Percentiles rank a stretch among this genome's conserved stretches.
Conservation (phyloP, 2,113 vertebrate species). For the Hucho hucho region DNA sequence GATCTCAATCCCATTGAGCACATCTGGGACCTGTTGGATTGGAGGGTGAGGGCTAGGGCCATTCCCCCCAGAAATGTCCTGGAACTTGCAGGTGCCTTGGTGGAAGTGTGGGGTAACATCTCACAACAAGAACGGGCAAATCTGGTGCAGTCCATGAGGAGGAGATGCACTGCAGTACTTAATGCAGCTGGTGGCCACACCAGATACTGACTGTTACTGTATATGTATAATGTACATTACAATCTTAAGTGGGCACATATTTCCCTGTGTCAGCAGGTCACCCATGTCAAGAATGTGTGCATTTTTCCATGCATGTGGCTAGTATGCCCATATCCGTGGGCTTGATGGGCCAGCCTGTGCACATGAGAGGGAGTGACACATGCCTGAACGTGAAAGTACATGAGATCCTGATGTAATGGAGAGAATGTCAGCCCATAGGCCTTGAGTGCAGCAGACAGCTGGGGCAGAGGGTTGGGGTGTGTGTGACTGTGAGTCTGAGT, state of each 20-base stretch:
- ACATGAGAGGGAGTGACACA: constrained; percentile 18
- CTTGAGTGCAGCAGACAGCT: constrained; percentile 63
- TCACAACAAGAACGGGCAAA: too few relatives aligned
- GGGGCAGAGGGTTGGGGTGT: constrained; percentile 36
- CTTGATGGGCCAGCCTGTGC: neutral
- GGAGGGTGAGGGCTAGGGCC: too few relatives aligned
- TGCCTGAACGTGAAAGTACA: constrained; percentile 26
- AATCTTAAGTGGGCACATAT: neutral
- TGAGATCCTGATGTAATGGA: constrained; percentile 46
- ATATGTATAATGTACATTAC: neutral
- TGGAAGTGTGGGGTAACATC: too few relatives aligned
- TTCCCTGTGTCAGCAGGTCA: neutral
- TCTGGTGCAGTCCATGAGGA: too few relatives aligned
- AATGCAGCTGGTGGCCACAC: too few relatives aligned
- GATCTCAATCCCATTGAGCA: too few relatives aligned
- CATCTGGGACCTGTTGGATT: too few relatives aligned
- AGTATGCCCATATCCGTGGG: constrained; percentile 9
- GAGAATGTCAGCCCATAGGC: constrained; percentile 42
- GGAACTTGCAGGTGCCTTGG: too few relatives aligned
- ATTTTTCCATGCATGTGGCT: constrained; percentile 10
- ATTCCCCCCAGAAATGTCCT: too few relatives aligned
- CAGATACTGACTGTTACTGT: too few relatives aligned
- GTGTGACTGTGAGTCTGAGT: constrained; percentile 5
- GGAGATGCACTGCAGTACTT: too few relatives aligned
- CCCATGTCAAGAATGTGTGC: neutral